Conservation (phyloP, 2,797 vertebrate genomes). For the Cygnus olor region DNA sequence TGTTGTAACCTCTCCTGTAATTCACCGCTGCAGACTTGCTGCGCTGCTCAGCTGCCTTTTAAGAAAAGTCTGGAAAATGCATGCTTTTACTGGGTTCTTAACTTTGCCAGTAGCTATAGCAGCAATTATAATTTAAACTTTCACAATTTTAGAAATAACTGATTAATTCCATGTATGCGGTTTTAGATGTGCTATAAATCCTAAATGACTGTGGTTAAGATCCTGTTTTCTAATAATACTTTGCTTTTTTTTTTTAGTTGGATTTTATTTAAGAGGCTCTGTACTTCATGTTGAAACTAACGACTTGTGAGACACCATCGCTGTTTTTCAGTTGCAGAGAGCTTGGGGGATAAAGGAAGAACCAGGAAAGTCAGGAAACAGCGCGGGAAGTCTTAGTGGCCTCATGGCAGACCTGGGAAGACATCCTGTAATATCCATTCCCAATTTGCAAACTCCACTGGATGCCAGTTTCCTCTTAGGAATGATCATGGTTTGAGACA, state of each 20-base stretch:
- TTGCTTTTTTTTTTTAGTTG: not conserved
- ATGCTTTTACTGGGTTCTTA: slow-evolving; percentile 17
- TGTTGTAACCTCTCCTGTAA: slow-evolving; percentile 52
- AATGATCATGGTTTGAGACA: not conserved
- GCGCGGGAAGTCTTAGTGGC: not conserved
- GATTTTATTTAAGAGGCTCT: not conserved
- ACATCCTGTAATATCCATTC: not conserved
- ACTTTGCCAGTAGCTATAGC: slow-evolving; percentile 26
- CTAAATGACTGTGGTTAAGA: slow-evolving; percentile 29
- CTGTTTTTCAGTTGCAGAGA: not conserved
- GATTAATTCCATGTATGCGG: slow-evolving; percentile 30
- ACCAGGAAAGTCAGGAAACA: not conserved
- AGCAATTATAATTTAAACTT: slow-evolving; percentile 50
- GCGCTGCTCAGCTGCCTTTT: not conserved
- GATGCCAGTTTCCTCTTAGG: not conserved
- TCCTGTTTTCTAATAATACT: slow-evolving; percentile 11
- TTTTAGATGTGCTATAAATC: slow-evolving; percentile 47
- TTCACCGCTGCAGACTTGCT: not conserved
- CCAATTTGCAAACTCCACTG: not conserved
- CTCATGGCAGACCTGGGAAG: not conserved
- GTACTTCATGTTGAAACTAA: not conserved
- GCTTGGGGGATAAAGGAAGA: not conserved
- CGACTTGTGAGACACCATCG: not conserved
- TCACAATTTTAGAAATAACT: slow-evolving; percentile 48
- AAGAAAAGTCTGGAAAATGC: slow-evolving; percentile 48